Evolutionary conservation across 1,140 invertebrate genomes (phyloP).

Genomic region (Euschistus heros): DNA sequence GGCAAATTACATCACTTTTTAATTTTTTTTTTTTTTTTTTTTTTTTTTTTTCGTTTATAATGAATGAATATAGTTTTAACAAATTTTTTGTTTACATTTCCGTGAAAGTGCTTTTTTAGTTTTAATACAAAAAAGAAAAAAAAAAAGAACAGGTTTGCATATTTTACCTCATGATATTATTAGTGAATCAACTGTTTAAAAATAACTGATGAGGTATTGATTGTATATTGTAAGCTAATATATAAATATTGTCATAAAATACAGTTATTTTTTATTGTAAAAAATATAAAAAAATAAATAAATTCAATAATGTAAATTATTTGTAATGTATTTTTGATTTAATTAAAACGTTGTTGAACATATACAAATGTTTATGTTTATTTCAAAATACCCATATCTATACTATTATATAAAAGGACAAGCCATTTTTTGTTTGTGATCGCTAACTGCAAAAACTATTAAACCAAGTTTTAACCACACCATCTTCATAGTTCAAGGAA

Average conservation of each 20-base stretch:
- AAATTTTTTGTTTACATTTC: no score
- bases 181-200: no score
- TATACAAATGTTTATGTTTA: slow-evolving; percentile 6
- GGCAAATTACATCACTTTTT: no score
- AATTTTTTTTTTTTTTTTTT: no score
- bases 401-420: no score
- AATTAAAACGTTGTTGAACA: slow-evolving; percentile 21
- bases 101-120: background rate
- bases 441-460: no score
- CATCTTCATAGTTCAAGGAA: no score
- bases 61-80: no score
- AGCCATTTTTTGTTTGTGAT: no score
- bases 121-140: background rate
- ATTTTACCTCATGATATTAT: background rate
- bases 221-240: background rate
- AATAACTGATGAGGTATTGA: background rate
- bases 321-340: slow-evolving; percentile 23
- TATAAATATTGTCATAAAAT: slow-evolving; percentile 9
- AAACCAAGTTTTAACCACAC: no score
- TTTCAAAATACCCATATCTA: background rate
- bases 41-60: no score
- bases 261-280: slow-evolving; percentile 22
- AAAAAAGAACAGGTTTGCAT: background rate
- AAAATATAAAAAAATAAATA: no score
- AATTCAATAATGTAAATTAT: slow-evolving; percentile 17